These are phyloP conservation scores for Oppia nitens DNA, from an alignment of 1,140 invertebrate genomes.

Conservation along the genomic window DNA sequence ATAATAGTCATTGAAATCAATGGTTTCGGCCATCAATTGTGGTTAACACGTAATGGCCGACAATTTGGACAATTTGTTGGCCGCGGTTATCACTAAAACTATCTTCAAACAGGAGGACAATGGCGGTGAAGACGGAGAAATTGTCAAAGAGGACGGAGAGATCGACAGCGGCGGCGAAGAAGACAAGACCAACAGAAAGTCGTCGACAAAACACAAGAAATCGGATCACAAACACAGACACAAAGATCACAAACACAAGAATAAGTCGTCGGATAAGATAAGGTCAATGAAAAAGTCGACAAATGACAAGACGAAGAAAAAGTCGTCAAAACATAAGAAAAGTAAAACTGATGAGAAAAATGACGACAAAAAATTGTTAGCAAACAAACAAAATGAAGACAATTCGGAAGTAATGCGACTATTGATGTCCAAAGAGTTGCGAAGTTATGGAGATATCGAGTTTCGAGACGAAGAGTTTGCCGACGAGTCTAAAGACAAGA, in stretches of 20 bases:
- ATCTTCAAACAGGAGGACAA: background rate
- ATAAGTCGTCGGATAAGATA: no score
- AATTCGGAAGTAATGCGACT: background rate
- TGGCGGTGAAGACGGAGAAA: no score
- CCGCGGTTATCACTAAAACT: background rate
- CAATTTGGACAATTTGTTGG: background rate
- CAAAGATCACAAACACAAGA: no score
- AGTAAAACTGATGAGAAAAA: background rate
- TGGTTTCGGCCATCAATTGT: no score
- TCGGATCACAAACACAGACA: background rate
- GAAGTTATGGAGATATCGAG: background rate
- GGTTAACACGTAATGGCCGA: background rate
- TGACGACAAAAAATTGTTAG: background rate
- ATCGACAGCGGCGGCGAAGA: no score
- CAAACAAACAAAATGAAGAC: background rate
- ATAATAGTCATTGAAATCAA: no score
- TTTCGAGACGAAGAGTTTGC: background rate
- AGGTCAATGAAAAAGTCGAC: no score
- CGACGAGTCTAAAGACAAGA: background rate
- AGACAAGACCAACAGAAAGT: no score
- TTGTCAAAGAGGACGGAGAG: no score
- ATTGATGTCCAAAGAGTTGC: background rate
- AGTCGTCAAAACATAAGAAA: background rate
- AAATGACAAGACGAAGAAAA: background rate
- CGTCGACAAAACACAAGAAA: background rate